Percentiles rank a stretch among this genome's conserved stretches.
These are phyloP conservation scores for Noctuana brunneofusca DNA, from an alignment of 2,888 invertebrate species.

Conservation along the genomic window DNA sequence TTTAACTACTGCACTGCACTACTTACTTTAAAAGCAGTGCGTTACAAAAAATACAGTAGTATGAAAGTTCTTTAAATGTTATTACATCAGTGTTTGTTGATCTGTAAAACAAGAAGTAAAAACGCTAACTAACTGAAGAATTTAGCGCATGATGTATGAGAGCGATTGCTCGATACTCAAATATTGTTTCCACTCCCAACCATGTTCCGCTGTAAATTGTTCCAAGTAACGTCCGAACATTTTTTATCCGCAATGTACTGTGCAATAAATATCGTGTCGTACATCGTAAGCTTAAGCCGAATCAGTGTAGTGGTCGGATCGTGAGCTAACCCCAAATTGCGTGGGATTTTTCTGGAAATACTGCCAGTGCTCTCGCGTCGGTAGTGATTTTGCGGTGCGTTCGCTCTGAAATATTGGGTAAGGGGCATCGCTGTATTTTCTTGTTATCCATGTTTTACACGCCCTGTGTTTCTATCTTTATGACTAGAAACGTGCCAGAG, in stretches of 20 bases:
- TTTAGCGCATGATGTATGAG: constrained; percentile 57
- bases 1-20: no score
- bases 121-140: constrained; percentile 47
- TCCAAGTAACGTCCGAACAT: constrained; percentile 24
- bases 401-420: constrained; percentile 31
- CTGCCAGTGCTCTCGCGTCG: constrained; percentile 24
- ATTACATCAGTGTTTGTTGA: no score
- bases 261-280: constrained; percentile 31
- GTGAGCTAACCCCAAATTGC: constrained; percentile 28
- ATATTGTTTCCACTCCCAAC: no score
- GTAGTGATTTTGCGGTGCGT: constrained; percentile 31
- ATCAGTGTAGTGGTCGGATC: constrained; percentile 30
- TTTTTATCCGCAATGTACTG: constrained; percentile 30
- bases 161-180: constrained; percentile 34
- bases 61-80: no score
- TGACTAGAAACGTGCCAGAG: constrained; percentile 22
- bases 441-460: constrained; percentile 33
- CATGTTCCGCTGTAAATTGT: constrained; percentile 37
- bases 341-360: constrained; percentile 28
- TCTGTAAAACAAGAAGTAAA: constrained; percentile 46
- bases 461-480: constrained; percentile 17
- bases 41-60: no score
- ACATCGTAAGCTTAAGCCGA: constrained; percentile 32
- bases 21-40: no score
- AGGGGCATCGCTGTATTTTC: constrained; percentile 26